Base-by-base conservation (phyloP, 2,888 invertebrate species). In the Drosophila quinaria region DNA sequence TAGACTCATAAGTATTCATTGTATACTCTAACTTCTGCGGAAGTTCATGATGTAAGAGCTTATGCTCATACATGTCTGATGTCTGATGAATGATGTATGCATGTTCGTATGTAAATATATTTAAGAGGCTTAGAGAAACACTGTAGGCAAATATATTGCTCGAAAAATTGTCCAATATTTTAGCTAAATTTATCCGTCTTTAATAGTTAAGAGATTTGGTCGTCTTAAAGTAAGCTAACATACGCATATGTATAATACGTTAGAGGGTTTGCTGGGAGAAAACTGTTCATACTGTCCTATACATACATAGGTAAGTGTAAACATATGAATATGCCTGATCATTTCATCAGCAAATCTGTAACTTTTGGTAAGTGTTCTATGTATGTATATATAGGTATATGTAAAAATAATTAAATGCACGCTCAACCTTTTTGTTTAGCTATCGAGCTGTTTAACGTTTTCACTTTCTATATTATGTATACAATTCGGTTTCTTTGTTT, bases 71-170 rank as follows among this genome's bases (percentile, higher is more conserved):
- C 19, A 35, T 33, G 4, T 33, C 33, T 44, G 33, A 33, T 44
- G 46, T 22, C 22, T 39, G 50, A 51, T 31, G 41, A 15, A 35
- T 44, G 15, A 29, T 39, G 51, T 46, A 15, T 52, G 41, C 6
- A 54, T 49, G 37, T 41, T 52, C 62, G 63, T 69, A 69, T 61
- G 33, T 65, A 70, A 41, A 56, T 74, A 67, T 58, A 65, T 59
- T 56, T 73, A 83, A 87, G 89, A 87, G 89, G 89, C 76, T 67
- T 87, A 74, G 73, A 64, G 74, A 86, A 80, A 87, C 81, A 69
- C 64, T 87, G 67, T 79, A 87, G 79, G 84, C 89, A 87, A 85
- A 89, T 84, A 86, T 88, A 80, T 89, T 85, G 87, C 87, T 85
- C 84, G 79, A 85, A 85, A 89, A 81, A 70, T 56, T 68, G 60